Evolutionary conservation across 2,113 vertebrate species (phyloP).

Genomic region (Leucoraja erinaceus): DNA sequence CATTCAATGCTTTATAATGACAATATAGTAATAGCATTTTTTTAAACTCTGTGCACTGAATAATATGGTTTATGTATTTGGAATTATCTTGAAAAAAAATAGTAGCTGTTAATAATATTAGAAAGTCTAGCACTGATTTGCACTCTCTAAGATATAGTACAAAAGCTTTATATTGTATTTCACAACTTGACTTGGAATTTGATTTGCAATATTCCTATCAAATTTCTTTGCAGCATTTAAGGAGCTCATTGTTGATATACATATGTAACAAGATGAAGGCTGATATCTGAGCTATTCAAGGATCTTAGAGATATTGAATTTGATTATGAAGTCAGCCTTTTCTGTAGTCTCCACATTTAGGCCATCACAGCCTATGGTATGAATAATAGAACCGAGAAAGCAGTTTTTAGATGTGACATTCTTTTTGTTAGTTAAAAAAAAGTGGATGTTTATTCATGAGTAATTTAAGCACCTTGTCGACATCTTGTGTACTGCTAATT

Average conservation of each 20-base stretch:
- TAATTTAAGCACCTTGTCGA: not conserved
- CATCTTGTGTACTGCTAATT: not conserved
- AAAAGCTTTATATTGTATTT: conserved; percentile 19
- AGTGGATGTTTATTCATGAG: not conserved
- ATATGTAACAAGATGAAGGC: not conserved
- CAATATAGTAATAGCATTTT: not conserved
- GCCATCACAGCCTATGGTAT: not conserved
- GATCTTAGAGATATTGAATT: not conserved
- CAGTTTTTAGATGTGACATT: not conserved
- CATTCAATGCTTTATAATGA: not conserved
- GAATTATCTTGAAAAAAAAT: conserved; percentile 11
- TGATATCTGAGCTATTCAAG: conserved; percentile 16
- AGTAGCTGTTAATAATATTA: not conserved
- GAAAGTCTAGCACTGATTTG: not conserved
- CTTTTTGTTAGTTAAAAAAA: not conserved
- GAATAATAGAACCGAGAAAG: not conserved
- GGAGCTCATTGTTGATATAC: not conserved
- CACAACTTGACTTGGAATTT: conserved; percentile 4
- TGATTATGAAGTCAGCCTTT: not conserved
- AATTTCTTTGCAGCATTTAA: conserved; percentile 22
- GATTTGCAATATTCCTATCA: not conserved
- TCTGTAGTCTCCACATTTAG: not conserved
- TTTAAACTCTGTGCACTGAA: not conserved
- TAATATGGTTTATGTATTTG: not conserved
- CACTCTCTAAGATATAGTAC: not conserved